phyloP scores from a whole-genome alignment of 2,113 vertebrate genomes.

The Malaclemys terrapin region DNA sequence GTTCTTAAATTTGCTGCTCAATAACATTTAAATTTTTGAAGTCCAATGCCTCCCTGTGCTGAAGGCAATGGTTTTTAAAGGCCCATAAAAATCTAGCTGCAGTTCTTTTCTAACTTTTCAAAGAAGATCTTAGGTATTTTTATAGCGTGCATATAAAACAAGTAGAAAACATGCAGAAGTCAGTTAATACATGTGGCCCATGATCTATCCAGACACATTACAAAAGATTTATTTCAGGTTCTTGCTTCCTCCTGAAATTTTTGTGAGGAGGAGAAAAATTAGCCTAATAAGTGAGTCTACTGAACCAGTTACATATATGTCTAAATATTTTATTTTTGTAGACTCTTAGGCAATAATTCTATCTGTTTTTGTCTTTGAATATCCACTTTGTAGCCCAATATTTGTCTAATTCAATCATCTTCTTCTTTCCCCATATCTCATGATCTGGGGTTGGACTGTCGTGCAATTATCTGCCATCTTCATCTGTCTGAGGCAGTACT shows the following conservation, averaged over 20 bases:
- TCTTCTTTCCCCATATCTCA: not conserved
- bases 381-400: not conserved
- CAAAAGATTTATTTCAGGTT: conserved; percentile 15
- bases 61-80: conserved; percentile 44
- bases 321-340: not conserved
- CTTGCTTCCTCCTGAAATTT: not conserved
- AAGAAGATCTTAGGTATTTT: conserved; percentile 27
- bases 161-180: not conserved
- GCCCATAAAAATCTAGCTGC: conserved; percentile 35
- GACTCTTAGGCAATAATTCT: not conserved
- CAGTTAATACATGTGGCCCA: not conserved
- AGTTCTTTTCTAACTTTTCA: conserved; percentile 46
- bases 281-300: not conserved
- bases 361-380: not conserved
- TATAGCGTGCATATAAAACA: conserved; percentile 46
- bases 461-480: not conserved
- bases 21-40: conserved; percentile 34
- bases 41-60: not conserved
- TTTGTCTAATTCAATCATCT: not conserved
- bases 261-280: not conserved
- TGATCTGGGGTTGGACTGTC: not conserved
- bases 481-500: not conserved
- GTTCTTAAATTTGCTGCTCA: conserved; percentile 2
- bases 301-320: not conserved
- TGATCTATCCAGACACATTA: not conserved